Evolutionary conservation across 2,888 invertebrate species (phyloP).

Genomic region (Dioctria linearis): DNA sequence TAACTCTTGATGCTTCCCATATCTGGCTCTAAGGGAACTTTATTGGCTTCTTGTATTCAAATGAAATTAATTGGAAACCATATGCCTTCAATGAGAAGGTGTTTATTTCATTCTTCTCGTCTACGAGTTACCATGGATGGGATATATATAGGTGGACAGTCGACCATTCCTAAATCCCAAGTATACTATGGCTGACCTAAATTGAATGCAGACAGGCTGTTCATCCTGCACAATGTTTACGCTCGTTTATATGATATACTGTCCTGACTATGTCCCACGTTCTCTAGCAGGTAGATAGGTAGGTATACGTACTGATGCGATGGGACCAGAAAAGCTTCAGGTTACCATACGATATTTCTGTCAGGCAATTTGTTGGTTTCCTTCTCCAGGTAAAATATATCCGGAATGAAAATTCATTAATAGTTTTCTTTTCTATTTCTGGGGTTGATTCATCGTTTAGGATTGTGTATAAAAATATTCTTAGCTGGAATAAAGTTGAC

Average conservation of each 20-base stretch:
- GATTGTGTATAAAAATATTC: background rate
- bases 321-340: slow-evolving; percentile 20
- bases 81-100: slow-evolving; percentile 39
- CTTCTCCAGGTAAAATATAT: slow-evolving; percentile 15
- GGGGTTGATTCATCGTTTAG: background rate
- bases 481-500: too few relatives aligned
- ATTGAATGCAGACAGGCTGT: background rate
- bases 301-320: background rate
- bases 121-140: slow-evolving; percentile 4
- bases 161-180: background rate
- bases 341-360: slow-evolving; percentile 21
- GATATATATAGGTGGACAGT: slow-evolving; percentile 10
- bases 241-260: background rate
- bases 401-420: slow-evolving; percentile 42
- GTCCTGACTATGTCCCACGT: slow-evolving; percentile 15
- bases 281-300: background rate
- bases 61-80: slow-evolving; percentile 45
- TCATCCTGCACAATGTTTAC: background rate
- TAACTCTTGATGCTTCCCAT: slow-evolving; percentile 14
- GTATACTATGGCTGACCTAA: background rate
- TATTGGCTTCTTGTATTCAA: slow-evolving; percentile 46
- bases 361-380: slow-evolving; percentile 34
- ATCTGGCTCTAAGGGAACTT: slow-evolving; percentile 11
- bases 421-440: slow-evolving; percentile 11
- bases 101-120: slow-evolving; percentile 40